A percentile compares a stretch with the other conserved stretches of the same genome.
Evolutionary conservation across 2,797 vertebrate genomes (phyloP).

Genomic region (Petrocephalus sullivani): DNA sequence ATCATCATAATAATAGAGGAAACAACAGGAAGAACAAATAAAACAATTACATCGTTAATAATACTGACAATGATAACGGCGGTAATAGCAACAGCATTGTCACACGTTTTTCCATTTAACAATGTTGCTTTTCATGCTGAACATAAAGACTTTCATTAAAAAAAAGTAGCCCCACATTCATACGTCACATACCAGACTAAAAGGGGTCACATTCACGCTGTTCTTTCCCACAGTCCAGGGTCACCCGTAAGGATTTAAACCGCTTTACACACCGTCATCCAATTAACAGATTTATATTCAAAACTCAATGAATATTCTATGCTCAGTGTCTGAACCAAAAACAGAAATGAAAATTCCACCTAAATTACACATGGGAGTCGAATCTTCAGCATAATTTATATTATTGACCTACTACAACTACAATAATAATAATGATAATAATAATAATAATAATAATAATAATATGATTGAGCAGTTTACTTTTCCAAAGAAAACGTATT

Average conservation of each 20-base stretch:
- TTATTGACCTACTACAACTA: neutral
- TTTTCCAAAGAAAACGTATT: neutral
- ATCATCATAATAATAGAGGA: neutral
- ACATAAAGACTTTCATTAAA: neutral
- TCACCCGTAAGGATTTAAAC: neutral
- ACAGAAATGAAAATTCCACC: neutral
- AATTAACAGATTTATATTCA: neutral
- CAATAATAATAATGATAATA: neutral
- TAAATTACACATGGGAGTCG: neutral
- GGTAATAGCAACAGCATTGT: neutral
- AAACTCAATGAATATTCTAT: neutral
- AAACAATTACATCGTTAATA: neutral
- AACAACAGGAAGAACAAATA: neutral
- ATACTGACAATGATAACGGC: neutral
- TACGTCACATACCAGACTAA: neutral
- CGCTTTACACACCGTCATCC: neutral
- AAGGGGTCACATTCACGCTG: neutral
- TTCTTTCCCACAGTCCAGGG: neutral
- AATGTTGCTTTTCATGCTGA: neutral
- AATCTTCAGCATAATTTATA: neutral
- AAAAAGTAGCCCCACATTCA: neutral
- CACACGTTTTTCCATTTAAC: neutral
- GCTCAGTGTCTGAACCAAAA: neutral
- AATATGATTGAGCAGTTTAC: neutral
- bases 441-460: neutral